Conservation (phyloP, 2,113 vertebrate genomes). For the Prunella fulvescens region DNA sequence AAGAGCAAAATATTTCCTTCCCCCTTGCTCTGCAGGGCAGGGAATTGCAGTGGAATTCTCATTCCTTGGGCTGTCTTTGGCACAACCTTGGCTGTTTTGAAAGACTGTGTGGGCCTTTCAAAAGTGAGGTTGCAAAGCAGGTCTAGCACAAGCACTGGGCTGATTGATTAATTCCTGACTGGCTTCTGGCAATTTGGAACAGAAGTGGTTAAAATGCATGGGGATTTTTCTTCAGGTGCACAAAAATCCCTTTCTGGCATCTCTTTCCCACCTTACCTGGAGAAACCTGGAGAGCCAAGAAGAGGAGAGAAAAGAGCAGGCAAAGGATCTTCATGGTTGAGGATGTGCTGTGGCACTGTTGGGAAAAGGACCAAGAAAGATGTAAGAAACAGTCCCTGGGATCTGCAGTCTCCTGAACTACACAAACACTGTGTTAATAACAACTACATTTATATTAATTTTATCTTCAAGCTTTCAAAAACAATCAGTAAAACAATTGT, state of each 20-base stretch:
- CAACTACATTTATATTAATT: background rate
- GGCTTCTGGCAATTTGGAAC: background rate
- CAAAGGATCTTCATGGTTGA: slow-evolving; percentile 32
- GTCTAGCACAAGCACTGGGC: background rate
- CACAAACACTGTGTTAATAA: background rate
- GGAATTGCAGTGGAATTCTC: background rate
- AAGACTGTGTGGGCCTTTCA: background rate
- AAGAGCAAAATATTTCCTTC: background rate
- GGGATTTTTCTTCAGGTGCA: background rate
- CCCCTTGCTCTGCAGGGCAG: background rate
- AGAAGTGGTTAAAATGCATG: background rate
- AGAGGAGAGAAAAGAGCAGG: slow-evolving; percentile 41
- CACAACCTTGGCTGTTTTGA: background rate
- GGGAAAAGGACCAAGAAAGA: background rate
- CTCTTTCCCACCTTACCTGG: slow-evolving; percentile 28
- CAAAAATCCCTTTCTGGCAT: background rate
- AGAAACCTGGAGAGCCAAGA: background rate
- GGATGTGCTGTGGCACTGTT: background rate
- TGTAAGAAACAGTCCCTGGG: background rate
- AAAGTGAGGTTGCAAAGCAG: background rate
- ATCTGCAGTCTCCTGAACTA: background rate
- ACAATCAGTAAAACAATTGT: background rate
- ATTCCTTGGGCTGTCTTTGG: background rate
- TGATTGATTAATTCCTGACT: background rate
- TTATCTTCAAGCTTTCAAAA: background rate